Percentiles rank a stretch among this genome's conserved stretches.
phyloP scores from a whole-genome alignment of 2,888 invertebrate genomes.

The Phalangium opilio region DNA sequence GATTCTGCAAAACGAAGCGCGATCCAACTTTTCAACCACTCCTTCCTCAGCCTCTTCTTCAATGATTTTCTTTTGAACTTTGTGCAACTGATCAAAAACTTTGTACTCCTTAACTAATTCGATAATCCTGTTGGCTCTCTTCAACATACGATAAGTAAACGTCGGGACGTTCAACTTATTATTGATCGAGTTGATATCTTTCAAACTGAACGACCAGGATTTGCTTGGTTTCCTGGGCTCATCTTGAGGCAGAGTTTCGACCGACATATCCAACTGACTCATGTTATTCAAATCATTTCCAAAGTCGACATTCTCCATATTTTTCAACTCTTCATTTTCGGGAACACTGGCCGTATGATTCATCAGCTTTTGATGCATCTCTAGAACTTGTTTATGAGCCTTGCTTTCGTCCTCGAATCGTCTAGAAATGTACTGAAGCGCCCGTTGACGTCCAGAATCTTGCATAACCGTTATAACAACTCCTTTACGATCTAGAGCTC shows the following conservation, averaged over 20 bases:
- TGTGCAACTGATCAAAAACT: conserved; percentile 39
- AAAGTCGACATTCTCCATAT: not conserved
- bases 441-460: conserved; percentile 41
- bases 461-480: conserved; percentile 38
- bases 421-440: conserved; percentile 22
- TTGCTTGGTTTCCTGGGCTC: not conserved
- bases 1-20: conserved; percentile 46
- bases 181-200: not conserved
- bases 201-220: not conserved
- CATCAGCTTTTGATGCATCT: conserved; percentile 4
- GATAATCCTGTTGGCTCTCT: conserved; percentile 46
- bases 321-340: not conserved
- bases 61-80: conserved; percentile 30
- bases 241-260: not conserved
- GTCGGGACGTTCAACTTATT: not conserved
- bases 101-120: conserved; percentile 42
- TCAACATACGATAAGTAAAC: conserved; percentile 26
- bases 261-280: not conserved
- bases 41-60: conserved; percentile 42
- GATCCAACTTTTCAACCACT: conserved; percentile 42
- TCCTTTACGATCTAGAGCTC: conserved; percentile 34
- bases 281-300: not conserved
- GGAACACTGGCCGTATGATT: not conserved
- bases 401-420: conserved; percentile 12
- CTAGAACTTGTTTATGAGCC: conserved; percentile 10